Evolutionary conservation across 2,888 invertebrate genomes (phyloP), one percentile per base, ranked within the genome.

Genomic region (Tiliacea aurago): DNA sequence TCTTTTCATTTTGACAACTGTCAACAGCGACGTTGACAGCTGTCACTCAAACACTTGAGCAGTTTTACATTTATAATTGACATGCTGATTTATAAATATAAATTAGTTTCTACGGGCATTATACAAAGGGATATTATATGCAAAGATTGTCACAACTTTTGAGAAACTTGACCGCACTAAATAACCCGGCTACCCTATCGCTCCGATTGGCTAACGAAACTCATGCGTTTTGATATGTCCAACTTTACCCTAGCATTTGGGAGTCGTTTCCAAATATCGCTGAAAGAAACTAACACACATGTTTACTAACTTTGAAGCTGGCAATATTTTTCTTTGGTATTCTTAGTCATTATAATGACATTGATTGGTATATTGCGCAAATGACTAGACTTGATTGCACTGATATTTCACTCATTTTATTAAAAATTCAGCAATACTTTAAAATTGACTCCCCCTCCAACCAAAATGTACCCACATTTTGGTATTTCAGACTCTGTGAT

Each of bases 141-240:
- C 33, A 62, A 53, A 55, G 5, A 56, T 47, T 70, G 77, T 61
- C 59, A 63, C 73, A 76, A 82, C 75, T 88, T 88, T 85, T 82
- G 86, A 90, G 88, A 86, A 88, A 79, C 76, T 49, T 47, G 86
- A 85, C 81, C 80, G 80, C 84, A 83, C 85, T 85, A 79, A 80
- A 86, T 88, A 92, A 93, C 92, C 94, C 92, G 91, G 89, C 89
- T 92, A 94, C 90, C 90, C 91, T 91, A 91, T 92, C 93, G 88
- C 89, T 86, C 89, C 90, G 91, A 91, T 88, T 89, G 88, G 78
- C 85, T 83, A 86, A 84, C 77, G 65, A 64, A 74, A 83, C 74
- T 85, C 83, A 85, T 86, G 83, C 85, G 80, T 87, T 89, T 87
- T 94, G 94, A 94, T 94, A 93, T 94, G 94, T 94, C 90, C 90